Evolutionary conservation across 1,140 invertebrate genomes (phyloP), one percentile per base, ranked within the genome.

Genomic region (Battus philenor): DNA sequence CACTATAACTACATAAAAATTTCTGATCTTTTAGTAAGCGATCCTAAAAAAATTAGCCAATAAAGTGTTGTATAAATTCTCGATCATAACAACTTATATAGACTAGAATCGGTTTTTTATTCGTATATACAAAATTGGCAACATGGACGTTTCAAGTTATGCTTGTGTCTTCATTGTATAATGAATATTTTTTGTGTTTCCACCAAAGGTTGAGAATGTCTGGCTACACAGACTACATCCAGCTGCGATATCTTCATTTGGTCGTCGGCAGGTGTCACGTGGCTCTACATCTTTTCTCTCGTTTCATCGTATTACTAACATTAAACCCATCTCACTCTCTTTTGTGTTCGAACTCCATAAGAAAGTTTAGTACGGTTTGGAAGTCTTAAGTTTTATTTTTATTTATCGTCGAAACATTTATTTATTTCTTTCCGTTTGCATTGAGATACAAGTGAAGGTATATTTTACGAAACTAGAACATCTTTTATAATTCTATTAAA

Each of bases 191-290:
- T n/a, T n/a, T n/a, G n/a, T n/a, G n/a, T 39, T 59, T 54, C 55
- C 44, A 53, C 54, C 50, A 56, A 69, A 74, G 54, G 68, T 73
- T 68, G 55, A 45, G 26, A 31, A 64, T 54, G 47, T 61, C 73
- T 72, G 68, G 47, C 45, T 44, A 39, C 55, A 65, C 59, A 67
- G 54, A 66, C 71, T 68, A 62, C 57, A 68, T 80, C 73, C 80
- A 84, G 77, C 77, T 81, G 80, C 68, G 80, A 81, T 81, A 71
- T 84, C 80, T 84, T 84, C 77, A 84, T 84, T 81, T 81, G 75
- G 69, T 66, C 63, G 76, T 46, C 68, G 70, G 80, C 80, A 84
- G 77, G 80, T 84, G 80, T 77, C 80, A 80, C 74, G 77, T 77
- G 72, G 70, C 56, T 44, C 53, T 41, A 49, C 30, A 46, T 48